Base-by-base conservation (phyloP, 35 echinoderm and acorn worm genomes). In the Ptychodera flava region DNA sequence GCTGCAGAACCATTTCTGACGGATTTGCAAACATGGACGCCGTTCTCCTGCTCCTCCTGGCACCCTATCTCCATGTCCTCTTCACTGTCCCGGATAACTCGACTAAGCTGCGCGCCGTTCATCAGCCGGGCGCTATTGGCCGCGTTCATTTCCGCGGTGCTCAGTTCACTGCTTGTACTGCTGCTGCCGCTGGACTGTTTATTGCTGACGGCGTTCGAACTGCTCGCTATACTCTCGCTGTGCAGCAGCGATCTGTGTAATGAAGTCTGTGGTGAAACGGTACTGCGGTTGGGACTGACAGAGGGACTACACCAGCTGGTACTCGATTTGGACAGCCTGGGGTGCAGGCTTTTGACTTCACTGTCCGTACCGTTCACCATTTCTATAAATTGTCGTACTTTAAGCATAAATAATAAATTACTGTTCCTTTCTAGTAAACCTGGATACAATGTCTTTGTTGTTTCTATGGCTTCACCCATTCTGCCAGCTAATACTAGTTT, bases 331-430 rank as follows among this genome's bases (percentile, higher is more conserved):
- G 96, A 94, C 22, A 87, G 90, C 0, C 88, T 90, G 36, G 88
- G 84, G 36, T 88, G 90, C 35, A 94, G 81, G 64, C 85, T 84
- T 33, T 92, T 91, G 32, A 99, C 87, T 85, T 99, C 96, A 79
- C 96, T 99, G 52, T 99, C 96, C 0, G 96, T 94, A 36, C 96
- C 96, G 78, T 92, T 94, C 22, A 99, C 96, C 90, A 99, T 99
- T 93, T 99, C 96, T 36, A 99, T 92, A 99, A 99, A 99, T 87
- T 99, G 96, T 83, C 96, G 88, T 86, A 92, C 94, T 88, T 94
- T 99, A 88, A 99, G 96, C 96, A 94, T 99, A 81, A 99, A 99
- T 87, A 94, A 88, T 79, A 99, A 85, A 86, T 99, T 88, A 36
- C 89, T 88, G 38, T 94, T 94, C 30, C 87, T 81, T 93, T 99